A percentile compares a stretch with the other conserved stretches of the same genome.
Conservation (phyloP, 2,113 vertebrate genomes). For the Microcebus griseorufus region DNA sequence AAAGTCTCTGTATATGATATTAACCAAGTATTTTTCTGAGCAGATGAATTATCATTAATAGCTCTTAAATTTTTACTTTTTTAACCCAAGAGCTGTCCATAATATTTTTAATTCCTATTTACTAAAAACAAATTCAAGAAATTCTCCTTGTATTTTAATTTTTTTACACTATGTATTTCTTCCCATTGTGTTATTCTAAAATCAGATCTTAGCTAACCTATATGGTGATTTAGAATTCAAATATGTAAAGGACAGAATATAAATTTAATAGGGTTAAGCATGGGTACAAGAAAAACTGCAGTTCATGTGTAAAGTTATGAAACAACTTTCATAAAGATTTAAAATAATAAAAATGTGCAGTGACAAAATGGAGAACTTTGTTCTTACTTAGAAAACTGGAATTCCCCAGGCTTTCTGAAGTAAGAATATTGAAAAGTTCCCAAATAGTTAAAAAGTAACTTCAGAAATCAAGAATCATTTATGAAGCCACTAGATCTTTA, state of each 20-base stretch:
- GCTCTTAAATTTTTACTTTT: neutral
- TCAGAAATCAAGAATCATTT: conserved; percentile 49
- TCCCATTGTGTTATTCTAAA: neutral
- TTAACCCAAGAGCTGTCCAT: neutral
- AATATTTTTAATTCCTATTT: conserved; percentile 10
- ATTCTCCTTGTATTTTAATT: neutral
- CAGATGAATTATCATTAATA: neutral
- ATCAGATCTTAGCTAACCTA: neutral
- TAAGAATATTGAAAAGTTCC: neutral
- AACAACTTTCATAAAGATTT: neutral
- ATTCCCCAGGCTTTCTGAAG: neutral
- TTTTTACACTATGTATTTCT: neutral
- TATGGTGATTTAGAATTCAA: neutral
- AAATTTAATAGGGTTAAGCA: neutral
- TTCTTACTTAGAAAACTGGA: conserved; percentile 28
- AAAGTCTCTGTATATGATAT: neutral
- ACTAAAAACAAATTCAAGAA: neutral
- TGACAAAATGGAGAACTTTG: neutral
- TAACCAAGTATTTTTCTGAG: neutral
- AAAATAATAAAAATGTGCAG: neutral
- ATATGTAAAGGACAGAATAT: neutral
- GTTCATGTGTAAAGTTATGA: neutral
- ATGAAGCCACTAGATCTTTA: neutral
- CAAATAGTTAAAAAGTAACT: conserved; percentile 33
- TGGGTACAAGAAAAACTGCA: neutral